Percentiles rank a stretch among this genome's conserved stretches.
phyloP scores from a whole-genome alignment of 2,888 invertebrate genomes.

The Apamea epomidion region DNA sequence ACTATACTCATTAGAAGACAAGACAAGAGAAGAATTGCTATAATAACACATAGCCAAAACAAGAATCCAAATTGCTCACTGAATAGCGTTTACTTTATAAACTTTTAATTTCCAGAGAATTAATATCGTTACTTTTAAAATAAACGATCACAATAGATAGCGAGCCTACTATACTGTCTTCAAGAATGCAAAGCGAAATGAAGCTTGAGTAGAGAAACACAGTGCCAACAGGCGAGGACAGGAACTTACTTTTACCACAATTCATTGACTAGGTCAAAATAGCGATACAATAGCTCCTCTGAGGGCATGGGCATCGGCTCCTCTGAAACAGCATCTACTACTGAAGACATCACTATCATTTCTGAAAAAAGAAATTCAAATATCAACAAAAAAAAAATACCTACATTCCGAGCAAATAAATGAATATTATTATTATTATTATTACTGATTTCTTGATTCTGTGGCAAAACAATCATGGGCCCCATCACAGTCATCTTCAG shows the following conservation, averaged over 20 bases:
- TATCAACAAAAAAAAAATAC: too few species aligned
- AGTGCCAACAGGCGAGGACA: slow-evolving; percentile 63
- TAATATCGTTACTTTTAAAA: not conserved
- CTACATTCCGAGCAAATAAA: too few species aligned
- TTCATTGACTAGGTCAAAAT: slow-evolving; percentile 83
- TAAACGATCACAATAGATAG: not conserved
- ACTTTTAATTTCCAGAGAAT: not conserved
- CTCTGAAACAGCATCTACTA: slow-evolving; percentile 77
- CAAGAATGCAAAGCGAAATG: slow-evolving; percentile 46
- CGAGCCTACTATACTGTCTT: not conserved
- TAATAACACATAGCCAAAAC: slow-evolving; percentile 36
- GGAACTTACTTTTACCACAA: slow-evolving; percentile 80
- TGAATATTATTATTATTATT: too few species aligned
- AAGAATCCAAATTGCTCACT: slow-evolving; percentile 15
- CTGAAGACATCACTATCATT: slow-evolving; percentile 84
- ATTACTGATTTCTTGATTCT: not conserved
- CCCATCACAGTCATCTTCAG: not conserved
- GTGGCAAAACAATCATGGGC: not conserved
- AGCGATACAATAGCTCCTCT: slow-evolving; percentile 79
- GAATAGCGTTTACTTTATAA: not conserved
- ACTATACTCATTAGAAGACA: slow-evolving; percentile 20
- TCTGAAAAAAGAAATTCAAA: slow-evolving; percentile 80
- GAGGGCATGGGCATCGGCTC: slow-evolving; percentile 82
- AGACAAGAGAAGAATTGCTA: slow-evolving; percentile 40
- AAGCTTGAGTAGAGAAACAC: slow-evolving; percentile 46